Evolutionary conservation across 37 sponge, comb jelly and placozoan species (phyloP).

Genomic region (Mnemiopsis leidyi): DNA sequence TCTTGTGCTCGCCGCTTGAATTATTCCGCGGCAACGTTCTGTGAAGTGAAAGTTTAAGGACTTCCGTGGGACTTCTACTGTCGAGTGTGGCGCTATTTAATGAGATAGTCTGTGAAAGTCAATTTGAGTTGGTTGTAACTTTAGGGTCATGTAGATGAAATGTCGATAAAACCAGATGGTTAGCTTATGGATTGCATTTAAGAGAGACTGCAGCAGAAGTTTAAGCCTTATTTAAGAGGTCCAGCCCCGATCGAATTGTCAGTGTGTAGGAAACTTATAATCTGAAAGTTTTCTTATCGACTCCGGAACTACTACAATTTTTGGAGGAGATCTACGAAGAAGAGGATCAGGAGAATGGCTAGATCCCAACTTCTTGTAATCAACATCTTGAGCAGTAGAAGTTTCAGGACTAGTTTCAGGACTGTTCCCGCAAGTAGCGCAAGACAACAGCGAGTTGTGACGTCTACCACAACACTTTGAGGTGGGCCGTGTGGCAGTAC

Average conservation of each 20-base stretch:
- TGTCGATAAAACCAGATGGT: too few species aligned
- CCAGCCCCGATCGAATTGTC: too few species aligned
- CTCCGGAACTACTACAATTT: neutral
- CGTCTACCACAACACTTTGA: neutral
- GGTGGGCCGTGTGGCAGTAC: neutral
- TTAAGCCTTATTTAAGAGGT: too few species aligned
- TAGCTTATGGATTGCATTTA: too few species aligned
- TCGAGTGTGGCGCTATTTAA: too few species aligned
- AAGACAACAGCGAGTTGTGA: neutral
- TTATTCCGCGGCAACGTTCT: slow-evolving; percentile 41
- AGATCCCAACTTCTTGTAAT: neutral
- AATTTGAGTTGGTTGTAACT: too few species aligned
- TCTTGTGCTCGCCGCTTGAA: neutral
- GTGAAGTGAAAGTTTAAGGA: too few species aligned
- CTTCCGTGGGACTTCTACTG: too few species aligned
- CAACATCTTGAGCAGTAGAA: neutral
- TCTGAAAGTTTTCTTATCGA: neutral
- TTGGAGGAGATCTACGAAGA: neutral
- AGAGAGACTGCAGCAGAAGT: too few species aligned
- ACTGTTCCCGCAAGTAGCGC: neutral
- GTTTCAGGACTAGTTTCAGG: neutral
- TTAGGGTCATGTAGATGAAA: too few species aligned
- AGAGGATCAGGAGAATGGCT: neutral
- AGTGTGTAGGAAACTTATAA: neutral
- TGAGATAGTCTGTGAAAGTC: too few species aligned